Evolutionary conservation across 2,888 invertebrate genomes (phyloP), one percentile per base, ranked within the genome.

Genomic region (Teinopalpus imperialis): DNA sequence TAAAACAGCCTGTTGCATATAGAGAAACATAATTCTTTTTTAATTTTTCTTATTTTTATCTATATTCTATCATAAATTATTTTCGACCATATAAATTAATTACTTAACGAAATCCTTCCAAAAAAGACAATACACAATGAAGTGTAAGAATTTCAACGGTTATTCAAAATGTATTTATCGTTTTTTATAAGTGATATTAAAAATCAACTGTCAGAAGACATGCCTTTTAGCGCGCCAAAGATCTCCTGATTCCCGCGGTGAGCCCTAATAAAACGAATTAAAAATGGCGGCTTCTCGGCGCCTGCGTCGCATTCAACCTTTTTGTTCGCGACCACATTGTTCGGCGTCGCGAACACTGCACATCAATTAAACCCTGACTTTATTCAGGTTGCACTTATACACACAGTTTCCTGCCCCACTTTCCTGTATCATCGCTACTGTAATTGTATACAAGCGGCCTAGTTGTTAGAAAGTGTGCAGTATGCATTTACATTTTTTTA

Each of bases 381-480:
- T 37, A 43, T 43, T 36, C 43, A 37, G 36, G 43, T 43, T 43
- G 30, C 43, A 43, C 7, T 43, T 42, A 37, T 36, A 21, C 36
- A 43, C 29, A 35, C 9, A 14, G 16, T 31, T 43, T 43, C 43
- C 43, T 29, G 43, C 23, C 14, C 35, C 21, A 43, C 27, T 35
- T 43, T 30, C 6, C 14, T 30, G 14, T 14, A 40, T 10, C 29
- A 14, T 29, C 9, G 4, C 13, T n/a, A 27, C 27, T 12, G 34
- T 42, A 27, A 30, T 23, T 9, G 6, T 34, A 34, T 20, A 34
- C 5, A n/a, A 5, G 1, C 3, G 13, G 12, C 8, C 9, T 18
- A n/a, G n/a, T n/a, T n/a, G n/a, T n/a, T n/a, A n/a, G n/a, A n/a
- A n/a, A n/a, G n/a, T n/a, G n/a, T n/a, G n/a, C n/a, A n/a, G n/a